Evolutionary conservation across 2,113 vertebrate genomes (phyloP), one percentile per base, ranked within the genome.

Genomic region (Falco punctatus): DNA sequence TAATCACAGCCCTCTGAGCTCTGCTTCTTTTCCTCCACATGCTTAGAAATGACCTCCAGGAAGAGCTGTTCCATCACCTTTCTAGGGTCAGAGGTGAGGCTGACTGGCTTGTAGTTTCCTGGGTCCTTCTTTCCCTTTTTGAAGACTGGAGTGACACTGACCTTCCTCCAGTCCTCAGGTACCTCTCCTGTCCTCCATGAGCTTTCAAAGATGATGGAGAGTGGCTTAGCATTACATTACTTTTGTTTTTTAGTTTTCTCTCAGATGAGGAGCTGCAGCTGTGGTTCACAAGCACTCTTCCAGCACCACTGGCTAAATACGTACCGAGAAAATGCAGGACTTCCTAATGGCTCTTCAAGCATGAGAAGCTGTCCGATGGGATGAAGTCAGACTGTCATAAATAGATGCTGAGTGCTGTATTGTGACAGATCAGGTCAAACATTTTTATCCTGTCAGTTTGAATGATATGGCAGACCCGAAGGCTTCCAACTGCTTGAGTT

Each of bases 401-500:
- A 95, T 72, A 77, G 79, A 82, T 65, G 24, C 20, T 44, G 62
- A 93, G 65, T 70, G 71, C 67, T 93, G 59, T 74, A 94, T 96
- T 94, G 75, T 93, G 96, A 93, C 96, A 97, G 89, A 97, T 81
- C 91, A 95, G 89, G 95, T 97, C 97, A 96, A 97, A 97, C 85
- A 95, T 93, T 97, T 96, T 92, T 74, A 85, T 96, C 82, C 92
- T 92, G 94, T 97, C 95, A 95, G 46, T 95, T 94, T 90, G 74
- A 92, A 85, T 97, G 92, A 92, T 78, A 66, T 32, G 71, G 38
- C 54, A 71, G 74, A 58, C 65, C 86, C 1, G 2, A 46, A 95
- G 75, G 61, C 77, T 96, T 96, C 66, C 1, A 0, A 33, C 57
- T 92, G 77, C n/a, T 19, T 91, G 95, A 62, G 70, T 80, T 88